Evolutionary conservation across 1,140 invertebrate genomes (phyloP), one percentile per base, ranked within the genome.

Genomic region (Panonychus citri): DNA sequence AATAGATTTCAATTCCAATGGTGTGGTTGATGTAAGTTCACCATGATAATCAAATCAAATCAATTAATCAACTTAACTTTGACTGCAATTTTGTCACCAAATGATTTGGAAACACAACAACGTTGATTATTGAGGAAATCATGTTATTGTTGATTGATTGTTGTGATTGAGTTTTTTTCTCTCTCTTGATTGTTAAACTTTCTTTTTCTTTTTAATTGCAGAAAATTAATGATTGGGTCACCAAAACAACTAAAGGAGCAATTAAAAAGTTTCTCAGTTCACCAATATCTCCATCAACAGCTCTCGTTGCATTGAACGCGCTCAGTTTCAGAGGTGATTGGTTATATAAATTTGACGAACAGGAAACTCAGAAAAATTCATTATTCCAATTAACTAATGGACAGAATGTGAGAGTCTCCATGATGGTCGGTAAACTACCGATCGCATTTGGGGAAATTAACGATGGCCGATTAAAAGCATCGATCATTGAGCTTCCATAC

Each of bases 271-370:
- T 87, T 27, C n/a, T 68, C 13, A 57, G 37, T 12, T 61, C 59
- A 25, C 51, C 52, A 24, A 40, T 65, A 1, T 60, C 61, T 52
- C 53, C 59, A 2, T 17, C 56, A 1, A 65, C 67, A 10, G 39
- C 53, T 19, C 30, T 85, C 62, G 57, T 68, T 54, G 59, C 67
- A n/a, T 71, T 81, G 17, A 88, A 84, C 66, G 80, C 81, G 0
- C 68, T 89, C 27, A 86, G 79, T 69, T 88, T 88, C 69, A 80
- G 83, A 64, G 82, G 81, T 1, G 67, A 73, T 1, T 86, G 83
- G 83, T 71, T 72, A 3, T 72, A 78, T 57, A 77, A 78, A 58
- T 87, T 86, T 61, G 67, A 70, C 1, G 67, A 68, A 30, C 75
- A 77, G 34, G 64, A 69, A 1, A 81, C 78, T 1, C 64, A 66